Evolutionary conservation across 2,113 vertebrate species (phyloP).

Genomic region (Mustelus asterias): DNA sequence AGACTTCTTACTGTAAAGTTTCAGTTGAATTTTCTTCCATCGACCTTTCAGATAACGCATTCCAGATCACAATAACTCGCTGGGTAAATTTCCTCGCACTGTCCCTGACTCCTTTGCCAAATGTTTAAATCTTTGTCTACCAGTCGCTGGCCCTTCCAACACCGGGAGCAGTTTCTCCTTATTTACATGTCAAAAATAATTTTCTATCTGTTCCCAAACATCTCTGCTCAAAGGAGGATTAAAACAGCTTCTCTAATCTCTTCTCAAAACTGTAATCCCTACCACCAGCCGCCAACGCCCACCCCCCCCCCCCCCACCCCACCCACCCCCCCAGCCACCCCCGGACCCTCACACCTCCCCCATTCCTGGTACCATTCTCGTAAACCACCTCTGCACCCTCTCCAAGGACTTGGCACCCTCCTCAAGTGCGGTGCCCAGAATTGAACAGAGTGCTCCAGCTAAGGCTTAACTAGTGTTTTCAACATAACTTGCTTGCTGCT

Average conservation of each 20-base stretch:
- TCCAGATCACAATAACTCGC: background rate
- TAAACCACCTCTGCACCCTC: background rate
- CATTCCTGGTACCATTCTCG: background rate
- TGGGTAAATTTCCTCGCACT: background rate
- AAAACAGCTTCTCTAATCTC: background rate
- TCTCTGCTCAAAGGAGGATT: background rate
- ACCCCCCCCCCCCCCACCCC: no score
- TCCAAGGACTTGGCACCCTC: background rate
- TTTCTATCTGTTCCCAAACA: no score
- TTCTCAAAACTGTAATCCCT: background rate
- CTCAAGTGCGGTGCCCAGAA: background rate
- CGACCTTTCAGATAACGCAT: background rate
- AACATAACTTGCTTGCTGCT: background rate
- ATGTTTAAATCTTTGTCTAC: background rate
- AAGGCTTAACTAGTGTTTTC: background rate
- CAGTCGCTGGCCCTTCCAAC: background rate
- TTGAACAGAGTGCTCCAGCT: background rate
- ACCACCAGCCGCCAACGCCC: no score
- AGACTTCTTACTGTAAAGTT: background rate
- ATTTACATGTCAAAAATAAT: background rate
- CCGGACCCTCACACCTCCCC: no score
- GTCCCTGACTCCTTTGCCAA: background rate
- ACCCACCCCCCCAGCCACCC: no score
- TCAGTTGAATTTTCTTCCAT: background rate
- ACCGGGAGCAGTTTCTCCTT: background rate